phyloP scores from a whole-genome alignment of 1,140 invertebrate species.

The Meloidogyne exigua region DNA sequence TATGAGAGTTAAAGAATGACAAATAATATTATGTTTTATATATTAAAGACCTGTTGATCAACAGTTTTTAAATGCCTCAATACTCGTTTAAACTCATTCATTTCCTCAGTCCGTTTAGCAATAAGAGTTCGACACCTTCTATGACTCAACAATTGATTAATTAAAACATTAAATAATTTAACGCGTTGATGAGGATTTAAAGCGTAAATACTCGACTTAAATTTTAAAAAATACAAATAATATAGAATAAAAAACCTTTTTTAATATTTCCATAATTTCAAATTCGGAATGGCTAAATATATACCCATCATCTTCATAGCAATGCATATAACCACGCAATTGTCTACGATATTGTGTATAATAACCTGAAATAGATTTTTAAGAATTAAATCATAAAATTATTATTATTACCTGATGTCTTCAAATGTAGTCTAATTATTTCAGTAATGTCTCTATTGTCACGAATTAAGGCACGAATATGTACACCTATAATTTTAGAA shows the following conservation, averaged over 20 bases:
- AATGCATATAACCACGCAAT: slow-evolving; percentile 35
- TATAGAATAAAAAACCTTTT: slow-evolving; percentile 19
- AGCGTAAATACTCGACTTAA: slow-evolving; percentile 38
- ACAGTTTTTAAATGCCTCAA: slow-evolving; percentile 11
- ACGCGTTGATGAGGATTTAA: slow-evolving; percentile 27
- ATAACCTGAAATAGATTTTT: slow-evolving; percentile 13
- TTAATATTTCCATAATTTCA: slow-evolving; percentile 27
- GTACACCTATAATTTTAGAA: neutral
- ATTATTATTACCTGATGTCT: slow-evolving; percentile 17
- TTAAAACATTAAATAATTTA: slow-evolving; percentile 22
- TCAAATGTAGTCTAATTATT: slow-evolving; percentile 28
- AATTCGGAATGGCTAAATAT: slow-evolving; percentile 23
- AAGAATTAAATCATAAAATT: neutral
- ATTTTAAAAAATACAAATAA: neutral
- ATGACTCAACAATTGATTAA: slow-evolving; percentile 36
- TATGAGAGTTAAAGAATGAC: too few relatives aligned
- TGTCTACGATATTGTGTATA: slow-evolving; percentile 28
- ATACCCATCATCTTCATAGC: slow-evolving; percentile 41
- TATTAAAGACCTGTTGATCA: slow-evolving; percentile 20
- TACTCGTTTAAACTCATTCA: slow-evolving; percentile 23
- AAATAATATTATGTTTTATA: too few relatives aligned
- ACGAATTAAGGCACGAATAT: slow-evolving; percentile 18
- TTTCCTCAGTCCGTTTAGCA: slow-evolving; percentile 29
- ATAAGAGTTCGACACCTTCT: slow-evolving; percentile 27
- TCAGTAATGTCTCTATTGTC: slow-evolving; percentile 32